Conservation (phyloP, 2,113 vertebrate species). For the Odocoileus hemionus region DNA sequence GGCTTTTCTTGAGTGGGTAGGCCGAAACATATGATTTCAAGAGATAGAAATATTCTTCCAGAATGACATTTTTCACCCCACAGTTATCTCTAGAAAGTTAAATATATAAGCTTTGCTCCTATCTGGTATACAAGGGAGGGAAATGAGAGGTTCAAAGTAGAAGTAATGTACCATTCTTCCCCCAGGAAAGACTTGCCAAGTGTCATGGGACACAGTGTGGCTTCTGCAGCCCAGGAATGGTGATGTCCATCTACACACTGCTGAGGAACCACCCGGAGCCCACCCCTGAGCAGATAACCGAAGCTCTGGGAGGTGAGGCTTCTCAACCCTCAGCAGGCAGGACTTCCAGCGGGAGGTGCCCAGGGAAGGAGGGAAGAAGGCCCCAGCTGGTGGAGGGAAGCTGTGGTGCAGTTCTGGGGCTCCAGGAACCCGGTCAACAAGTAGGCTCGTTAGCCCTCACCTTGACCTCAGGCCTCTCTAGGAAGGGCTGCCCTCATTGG, state of each 20-base stretch:
- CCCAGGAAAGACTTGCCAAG: conserved; percentile 89
- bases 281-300: conserved; percentile 82
- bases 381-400: not conserved
- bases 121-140: not conserved
- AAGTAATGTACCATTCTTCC: not conserved
- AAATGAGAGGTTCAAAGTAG: not conserved
- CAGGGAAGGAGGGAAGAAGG: not conserved
- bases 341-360: not conserved
- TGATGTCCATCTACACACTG: conserved; percentile 89
- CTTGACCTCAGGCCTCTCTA: not conserved
- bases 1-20: not conserved
- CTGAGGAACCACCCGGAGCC: conserved; percentile 86
- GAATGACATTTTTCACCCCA: not conserved
- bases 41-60: not conserved
- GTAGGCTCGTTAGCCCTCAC: not conserved
- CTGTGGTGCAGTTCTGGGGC: not conserved
- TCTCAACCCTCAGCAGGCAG: not conserved
- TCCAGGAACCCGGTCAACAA: not conserved
- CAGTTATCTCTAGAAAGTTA: not conserved
- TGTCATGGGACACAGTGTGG: conserved; percentile 90
- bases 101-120: not conserved
- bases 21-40: not conserved
- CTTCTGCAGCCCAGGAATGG: conserved; percentile 92
- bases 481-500: not conserved
- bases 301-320: conserved; percentile 81